These are phyloP conservation scores for Drosophila neotestacea DNA, from an alignment of 2,888 invertebrate genomes.

Conservation along the genomic window DNA sequence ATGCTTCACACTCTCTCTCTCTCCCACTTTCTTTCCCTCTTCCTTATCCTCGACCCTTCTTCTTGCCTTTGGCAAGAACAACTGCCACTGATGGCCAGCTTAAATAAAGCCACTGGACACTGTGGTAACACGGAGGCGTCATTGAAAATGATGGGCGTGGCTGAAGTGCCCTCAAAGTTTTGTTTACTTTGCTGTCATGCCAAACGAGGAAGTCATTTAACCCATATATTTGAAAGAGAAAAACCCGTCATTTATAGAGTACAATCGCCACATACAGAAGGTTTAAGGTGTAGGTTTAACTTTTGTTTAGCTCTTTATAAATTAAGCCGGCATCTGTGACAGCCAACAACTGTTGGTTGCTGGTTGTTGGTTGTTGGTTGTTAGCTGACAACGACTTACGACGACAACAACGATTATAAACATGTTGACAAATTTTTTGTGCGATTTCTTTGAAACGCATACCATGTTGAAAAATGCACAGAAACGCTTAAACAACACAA, in stretches of 20 bases:
- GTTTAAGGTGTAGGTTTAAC: constrained; percentile 45
- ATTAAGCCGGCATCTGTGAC: constrained; percentile 53
- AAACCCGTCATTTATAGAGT: constrained; percentile 41
- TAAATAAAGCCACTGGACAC: constrained; percentile 60
- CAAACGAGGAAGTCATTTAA: constrained; percentile 75
- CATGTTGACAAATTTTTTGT: constrained; percentile 70
- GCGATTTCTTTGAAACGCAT: constrained; percentile 33
- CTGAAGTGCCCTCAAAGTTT: constrained; percentile 48
- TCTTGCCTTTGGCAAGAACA: constrained; percentile 42
- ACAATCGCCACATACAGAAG: constrained; percentile 6
- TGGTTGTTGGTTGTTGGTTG: neutral
- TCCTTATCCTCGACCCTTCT: neutral
- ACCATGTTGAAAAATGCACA: constrained; percentile 33
- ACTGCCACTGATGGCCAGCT: constrained; percentile 46
- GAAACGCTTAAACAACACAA: constrained; percentile 1
- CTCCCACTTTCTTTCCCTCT: neutral
- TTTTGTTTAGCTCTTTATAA: constrained; percentile 40
- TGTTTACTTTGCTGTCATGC: constrained; percentile 44
- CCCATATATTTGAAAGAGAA: constrained; percentile 58
- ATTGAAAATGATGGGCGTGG: constrained; percentile 33
- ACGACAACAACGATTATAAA: constrained; percentile 52
- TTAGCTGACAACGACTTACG: constrained; percentile 9
- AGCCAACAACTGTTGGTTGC: constrained; percentile 36
- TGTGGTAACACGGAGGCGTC: constrained; percentile 4
- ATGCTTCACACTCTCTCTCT: constrained; percentile 25